Conservation (phyloP, 35 echinoderm and acorn worm species). For the Apostichopus japonicus region DNA sequence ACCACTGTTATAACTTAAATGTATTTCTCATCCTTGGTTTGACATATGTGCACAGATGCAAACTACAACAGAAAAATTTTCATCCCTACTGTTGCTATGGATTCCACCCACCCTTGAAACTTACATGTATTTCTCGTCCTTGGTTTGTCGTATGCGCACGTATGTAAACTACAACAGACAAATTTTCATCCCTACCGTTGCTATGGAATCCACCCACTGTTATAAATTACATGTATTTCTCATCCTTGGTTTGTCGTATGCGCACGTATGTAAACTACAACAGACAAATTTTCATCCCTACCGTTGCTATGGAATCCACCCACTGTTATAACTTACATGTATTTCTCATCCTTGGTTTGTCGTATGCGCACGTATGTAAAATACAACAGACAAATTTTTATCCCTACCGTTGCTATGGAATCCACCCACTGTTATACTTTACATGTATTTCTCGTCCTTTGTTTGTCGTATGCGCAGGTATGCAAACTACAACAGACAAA, state of each 20-base stretch:
- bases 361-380: constrained; percentile 84
- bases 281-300: neutral
- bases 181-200: neutral
- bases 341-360: constrained; percentile 94
- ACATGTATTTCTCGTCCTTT: neutral
- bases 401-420: too few species aligned
- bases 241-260: constrained; percentile 97
- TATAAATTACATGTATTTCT: too few species aligned
- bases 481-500: too few species aligned
- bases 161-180: too few species aligned
- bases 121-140: too few species aligned
- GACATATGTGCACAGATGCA: too few species aligned
- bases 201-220: constrained; percentile 81
- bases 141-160: too few species aligned
- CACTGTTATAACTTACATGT: neutral
- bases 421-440: neutral
- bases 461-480: neutral
- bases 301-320: constrained; percentile 64
- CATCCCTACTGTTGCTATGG: neutral
- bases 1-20: too few species aligned
- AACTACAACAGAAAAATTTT: neutral
- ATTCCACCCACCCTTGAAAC: too few species aligned
- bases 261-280: constrained; percentile 65
- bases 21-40: too few species aligned
- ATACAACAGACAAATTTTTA: too few species aligned